Percentiles rank a stretch among this genome's conserved stretches.
Conservation (phyloP, 2,797 vertebrate species). For the Pseudocheirus occidentalis region DNA sequence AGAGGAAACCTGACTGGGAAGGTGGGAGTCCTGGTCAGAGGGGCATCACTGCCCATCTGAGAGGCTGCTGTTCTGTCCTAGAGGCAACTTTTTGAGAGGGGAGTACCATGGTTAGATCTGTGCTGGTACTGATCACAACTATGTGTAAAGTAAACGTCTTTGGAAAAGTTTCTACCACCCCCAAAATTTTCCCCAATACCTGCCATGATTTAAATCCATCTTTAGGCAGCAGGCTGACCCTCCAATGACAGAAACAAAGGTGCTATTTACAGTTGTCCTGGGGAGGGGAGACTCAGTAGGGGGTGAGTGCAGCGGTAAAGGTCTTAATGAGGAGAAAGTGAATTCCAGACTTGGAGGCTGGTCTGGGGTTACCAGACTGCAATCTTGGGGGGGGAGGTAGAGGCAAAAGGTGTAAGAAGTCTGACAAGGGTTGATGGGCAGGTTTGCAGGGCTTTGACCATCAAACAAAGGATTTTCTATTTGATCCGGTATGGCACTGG, state of each 20-base stretch:
- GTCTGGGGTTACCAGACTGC: background rate
- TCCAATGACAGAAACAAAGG: background rate
- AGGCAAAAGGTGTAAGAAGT: background rate
- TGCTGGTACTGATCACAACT: background rate
- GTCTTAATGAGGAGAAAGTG: background rate
- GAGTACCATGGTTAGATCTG: background rate
- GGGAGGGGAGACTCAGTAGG: background rate
- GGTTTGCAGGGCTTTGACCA: background rate
- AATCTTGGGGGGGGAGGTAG: background rate
- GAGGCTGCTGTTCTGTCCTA: too few relatives aligned
- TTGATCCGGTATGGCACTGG: background rate
- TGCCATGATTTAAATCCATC: background rate
- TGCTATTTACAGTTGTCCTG: background rate
- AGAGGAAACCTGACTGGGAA: background rate
- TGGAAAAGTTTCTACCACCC: too few relatives aligned
- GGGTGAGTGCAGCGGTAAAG: background rate
- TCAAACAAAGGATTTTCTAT: background rate
- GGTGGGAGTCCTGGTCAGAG: background rate
- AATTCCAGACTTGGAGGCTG: too few relatives aligned
- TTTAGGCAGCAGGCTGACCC: background rate
- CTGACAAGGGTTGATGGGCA: background rate
- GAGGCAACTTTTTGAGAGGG: background rate
- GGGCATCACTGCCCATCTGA: background rate
- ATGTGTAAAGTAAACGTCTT: background rate
- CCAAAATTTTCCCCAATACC: background rate